Base-by-base conservation (phyloP, 2,113 vertebrate genomes). In the Sarotherodon lohbergeri region DNA sequence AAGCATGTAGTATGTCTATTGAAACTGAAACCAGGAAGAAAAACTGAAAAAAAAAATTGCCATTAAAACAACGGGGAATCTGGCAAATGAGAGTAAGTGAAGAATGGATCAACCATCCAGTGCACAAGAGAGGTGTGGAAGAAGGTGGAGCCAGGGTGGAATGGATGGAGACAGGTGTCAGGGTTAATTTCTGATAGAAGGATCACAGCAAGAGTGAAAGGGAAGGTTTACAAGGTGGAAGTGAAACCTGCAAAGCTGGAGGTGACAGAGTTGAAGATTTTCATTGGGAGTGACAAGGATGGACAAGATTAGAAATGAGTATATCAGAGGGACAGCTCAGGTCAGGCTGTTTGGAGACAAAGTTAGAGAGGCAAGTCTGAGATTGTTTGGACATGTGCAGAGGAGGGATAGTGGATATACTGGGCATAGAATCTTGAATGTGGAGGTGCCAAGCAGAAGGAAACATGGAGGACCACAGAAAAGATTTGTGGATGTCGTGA, bases 401-500 rank as follows among this genome's bases (percentile, higher is more conserved):
- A 73, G 22, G 22, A 29, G 68, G 41, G 22, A 76, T 76, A 17
- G 43, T 48, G 24, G 71, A 76, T 76, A 76, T 29, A 48, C 12
- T 48, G 22, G 24, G 0, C 68, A 48, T 48, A 16, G 0, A 0
- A 7, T 19, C 41, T 29, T 29, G 0, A 76, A 29, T 27, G 16
- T 48, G 71, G 41, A 76, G 14, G 1, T 48, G 68, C 24, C 24
- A 76, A 24, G 24, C 41, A 76, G 4, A 14, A 48, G 68, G 68
- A 76, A 48, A 48, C 14, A 27, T 48, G 68, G 41, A 0, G 48
- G 3, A 19, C 71, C 24, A 46, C 3, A 48, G 41, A 29, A 9
- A 76, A 76, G 24, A 29, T 29, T 48, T 46, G 16, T 76, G 71
- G 1, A 19, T 76, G 71, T 76, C 43, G 32, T 66, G 32, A 39